Evolutionary conservation across 2,797 vertebrate species (phyloP), one percentile per base, ranked within the genome.

Genomic region (Psittacula derbiana): DNA sequence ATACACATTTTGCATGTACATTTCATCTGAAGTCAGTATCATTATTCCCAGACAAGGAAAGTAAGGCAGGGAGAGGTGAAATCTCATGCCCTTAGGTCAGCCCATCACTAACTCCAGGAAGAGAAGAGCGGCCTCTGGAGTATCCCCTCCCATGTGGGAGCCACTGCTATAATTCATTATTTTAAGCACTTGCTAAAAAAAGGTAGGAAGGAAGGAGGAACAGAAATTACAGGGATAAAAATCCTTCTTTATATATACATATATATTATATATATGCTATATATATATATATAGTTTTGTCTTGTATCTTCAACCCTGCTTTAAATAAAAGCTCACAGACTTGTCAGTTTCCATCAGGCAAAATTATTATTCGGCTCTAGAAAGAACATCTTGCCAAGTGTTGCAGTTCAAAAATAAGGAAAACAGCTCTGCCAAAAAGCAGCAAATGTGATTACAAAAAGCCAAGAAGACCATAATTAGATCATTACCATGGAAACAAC

Each of bases 401-500:
- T 95, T 97, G 96, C 95, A 94, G 97, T 98, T 98, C 98, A 98
- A 95, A 98, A 98, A 98, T 97, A 98, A 98, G 97, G 97, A 97
- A 97, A 98, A 97, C 95, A 95, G 96, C 95, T 87, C 97, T 98
- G 98, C 98, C 98, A 98, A 98, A 98, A 98, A 93, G 97, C 93
- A 98, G 98, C 95, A 98, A 98, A 98, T 98, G 97, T 98, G 97
- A 98, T 98, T 98, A 97, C 96, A 98, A 97, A 97, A 97, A 98
- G 97, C 98, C 97, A 97, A 97, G 98, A 97, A 97, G 98, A 97
- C 98, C 97, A 96, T 98, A 98, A 98, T 98, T 98, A 98, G 98
- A 98, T 97, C 97, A 98, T 98, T 98, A 98, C 98, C 98, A 98
- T 98, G 98, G 98, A 98, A 98, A 98, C 98, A 98, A 98, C 98